Percentiles rank a stretch among this genome's conserved stretches.
Evolutionary conservation across 2,888 invertebrate species (phyloP).

Genomic region (Mimas tiliae): DNA sequence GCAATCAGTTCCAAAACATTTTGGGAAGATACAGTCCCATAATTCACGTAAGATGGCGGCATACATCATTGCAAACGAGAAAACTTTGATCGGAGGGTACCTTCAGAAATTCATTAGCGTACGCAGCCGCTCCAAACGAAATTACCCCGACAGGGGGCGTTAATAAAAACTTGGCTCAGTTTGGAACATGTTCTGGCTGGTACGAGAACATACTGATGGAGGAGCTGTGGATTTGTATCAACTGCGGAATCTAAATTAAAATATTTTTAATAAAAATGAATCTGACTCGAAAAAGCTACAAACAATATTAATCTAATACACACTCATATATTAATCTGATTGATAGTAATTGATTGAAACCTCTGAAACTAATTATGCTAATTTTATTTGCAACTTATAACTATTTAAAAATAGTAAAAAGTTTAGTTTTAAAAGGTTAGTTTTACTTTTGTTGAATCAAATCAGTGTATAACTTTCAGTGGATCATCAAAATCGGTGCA

Average conservation of each 20-base stretch:
- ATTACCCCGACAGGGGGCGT: slow-evolving; percentile 52
- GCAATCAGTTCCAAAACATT: slow-evolving; percentile 26
- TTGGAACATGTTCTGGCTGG: slow-evolving; percentile 46
- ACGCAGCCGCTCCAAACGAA: slow-evolving; percentile 59
- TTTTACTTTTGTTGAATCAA: too few relatives aligned
- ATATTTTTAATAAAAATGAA: too few relatives aligned
- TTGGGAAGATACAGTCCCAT: slow-evolving; percentile 25
- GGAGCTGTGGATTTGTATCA: slow-evolving; percentile 18
- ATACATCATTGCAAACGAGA: slow-evolving; percentile 76
- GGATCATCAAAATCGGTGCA: too few relatives aligned
- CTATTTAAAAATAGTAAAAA: too few relatives aligned
- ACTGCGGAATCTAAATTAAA: neutral
- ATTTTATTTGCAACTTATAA: too few relatives aligned
- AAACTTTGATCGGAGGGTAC: slow-evolving; percentile 76
- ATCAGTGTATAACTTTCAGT: too few relatives aligned
- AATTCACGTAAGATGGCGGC: slow-evolving; percentile 53
- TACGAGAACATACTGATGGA: slow-evolving; percentile 30
- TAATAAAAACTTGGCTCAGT: slow-evolving; percentile 58
- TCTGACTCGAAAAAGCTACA: too few relatives aligned
- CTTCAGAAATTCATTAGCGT: slow-evolving; percentile 77
- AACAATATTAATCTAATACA: too few relatives aligned
- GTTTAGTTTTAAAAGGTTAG: too few relatives aligned
- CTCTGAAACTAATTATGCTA: too few relatives aligned
- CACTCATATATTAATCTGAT: too few relatives aligned
- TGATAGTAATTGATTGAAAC: too few relatives aligned